A percentile compares a stretch with the other conserved stretches of the same genome.
Conservation (phyloP, 2,888 invertebrate genomes). For the Notocelia uddmanniana region DNA sequence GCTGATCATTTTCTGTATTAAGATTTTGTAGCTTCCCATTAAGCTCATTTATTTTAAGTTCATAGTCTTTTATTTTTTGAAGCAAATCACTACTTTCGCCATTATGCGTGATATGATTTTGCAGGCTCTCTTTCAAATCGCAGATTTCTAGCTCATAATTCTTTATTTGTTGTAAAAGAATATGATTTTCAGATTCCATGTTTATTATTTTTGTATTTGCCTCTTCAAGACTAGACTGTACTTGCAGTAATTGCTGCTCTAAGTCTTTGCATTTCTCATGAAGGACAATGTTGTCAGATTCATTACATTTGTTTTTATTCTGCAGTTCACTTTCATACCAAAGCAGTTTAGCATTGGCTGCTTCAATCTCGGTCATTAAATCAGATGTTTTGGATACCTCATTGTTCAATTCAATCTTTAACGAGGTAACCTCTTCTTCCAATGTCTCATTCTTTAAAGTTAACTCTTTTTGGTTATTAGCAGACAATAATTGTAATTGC, state of each 20-base stretch:
- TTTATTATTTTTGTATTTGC: constrained; percentile 72
- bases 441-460: constrained; percentile 54
- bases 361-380: constrained; percentile 61
- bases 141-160: constrained; percentile 22
- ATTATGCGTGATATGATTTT: background rate
- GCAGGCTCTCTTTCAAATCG: background rate
- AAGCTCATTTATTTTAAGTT: constrained; percentile 65
- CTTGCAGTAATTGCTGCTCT: constrained; percentile 64
- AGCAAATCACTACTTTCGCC: constrained; percentile 55
- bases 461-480: constrained; percentile 52
- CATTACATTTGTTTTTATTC: constrained; percentile 48
- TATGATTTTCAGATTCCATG: constrained; percentile 60
- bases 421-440: constrained; percentile 55
- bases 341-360: constrained; percentile 53
- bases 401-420: constrained; percentile 58
- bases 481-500: constrained; percentile 57
- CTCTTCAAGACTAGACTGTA: constrained; percentile 67
- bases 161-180: constrained; percentile 54
- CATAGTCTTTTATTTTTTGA: constrained; percentile 56
- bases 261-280: constrained; percentile 60
- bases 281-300: constrained; percentile 53
- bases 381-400: constrained; percentile 55
- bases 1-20: constrained; percentile 76
- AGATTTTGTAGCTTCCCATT: constrained; percentile 69
- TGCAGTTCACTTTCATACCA: constrained; percentile 54